phyloP scores from a whole-genome alignment of 2,888 invertebrate species.

The Sarcophaga variegata region DNA sequence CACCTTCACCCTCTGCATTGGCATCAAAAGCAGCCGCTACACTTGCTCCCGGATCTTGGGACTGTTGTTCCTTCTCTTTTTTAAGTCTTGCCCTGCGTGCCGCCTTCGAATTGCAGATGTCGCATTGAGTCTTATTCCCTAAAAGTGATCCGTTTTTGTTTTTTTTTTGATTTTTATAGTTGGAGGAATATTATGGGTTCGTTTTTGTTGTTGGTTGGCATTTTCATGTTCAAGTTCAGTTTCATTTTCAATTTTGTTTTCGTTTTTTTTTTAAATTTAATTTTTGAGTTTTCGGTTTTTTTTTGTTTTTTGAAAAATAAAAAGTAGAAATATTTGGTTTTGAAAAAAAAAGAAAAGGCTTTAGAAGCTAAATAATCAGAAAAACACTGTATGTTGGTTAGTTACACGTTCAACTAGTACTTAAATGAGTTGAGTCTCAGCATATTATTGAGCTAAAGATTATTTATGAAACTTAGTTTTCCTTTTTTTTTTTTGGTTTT shows the following conservation, averaged over 20 bases:
- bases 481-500: constrained; percentile 19
- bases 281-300: background rate
- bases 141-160: constrained; percentile 72
- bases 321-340: background rate
- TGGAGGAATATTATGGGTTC: constrained; percentile 2
- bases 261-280: background rate
- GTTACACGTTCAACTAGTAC: constrained; percentile 54
- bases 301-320: constrained; percentile 58
- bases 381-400: constrained; percentile 41
- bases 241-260: background rate
- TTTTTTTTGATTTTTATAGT: constrained; percentile 17
- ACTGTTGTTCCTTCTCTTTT: constrained; percentile 84
- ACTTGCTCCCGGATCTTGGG: constrained; percentile 79
- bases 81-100: constrained; percentile 87
- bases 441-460: background rate
- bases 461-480: constrained; percentile 9
- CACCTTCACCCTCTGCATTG: constrained; percentile 58
- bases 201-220: constrained; percentile 40
- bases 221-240: constrained; percentile 20
- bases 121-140: constrained; percentile 96
- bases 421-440: background rate
- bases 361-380: constrained; percentile 53
- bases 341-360: constrained; percentile 31
- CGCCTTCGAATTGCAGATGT: constrained; percentile 90
- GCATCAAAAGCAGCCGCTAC: constrained; percentile 79